Conservation (phyloP, 2,113 vertebrate species). For the Spheniscus mendiculus region DNA sequence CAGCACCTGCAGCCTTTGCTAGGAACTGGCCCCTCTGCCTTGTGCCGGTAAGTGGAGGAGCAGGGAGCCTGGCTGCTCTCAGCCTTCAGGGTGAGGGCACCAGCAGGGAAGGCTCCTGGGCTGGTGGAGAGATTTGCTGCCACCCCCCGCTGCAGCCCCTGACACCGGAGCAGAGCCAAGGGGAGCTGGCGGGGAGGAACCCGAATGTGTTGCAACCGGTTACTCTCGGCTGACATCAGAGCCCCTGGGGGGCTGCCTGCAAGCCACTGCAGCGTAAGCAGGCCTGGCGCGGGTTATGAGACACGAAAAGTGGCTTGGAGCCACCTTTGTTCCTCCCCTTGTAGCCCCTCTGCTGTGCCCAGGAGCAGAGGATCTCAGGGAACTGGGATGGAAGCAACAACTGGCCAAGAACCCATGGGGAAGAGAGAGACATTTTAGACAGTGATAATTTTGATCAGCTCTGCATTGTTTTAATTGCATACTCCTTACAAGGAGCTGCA, state of each 20-base stretch:
- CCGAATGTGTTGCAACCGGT: neutral
- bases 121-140: neutral
- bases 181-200: neutral
- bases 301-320: neutral
- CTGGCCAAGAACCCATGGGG: neutral
- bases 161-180: neutral
- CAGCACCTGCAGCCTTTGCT: neutral
- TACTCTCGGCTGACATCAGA: neutral
- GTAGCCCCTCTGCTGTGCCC: neutral
- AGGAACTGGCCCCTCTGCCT: neutral
- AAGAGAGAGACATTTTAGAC: neutral
- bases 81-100: neutral
- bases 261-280: neutral
- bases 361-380: neutral
- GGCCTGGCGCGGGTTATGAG: neutral
- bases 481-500: neutral
- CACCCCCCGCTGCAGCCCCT: neutral
- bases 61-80: neutral
- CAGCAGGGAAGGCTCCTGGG: neutral
- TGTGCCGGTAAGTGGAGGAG: neutral
- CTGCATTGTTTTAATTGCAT: neutral
- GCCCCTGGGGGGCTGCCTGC: neutral
- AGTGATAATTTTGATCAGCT: neutral
- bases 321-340: slow-evolving; percentile 39
- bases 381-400: neutral